Conservation (phyloP, 92 coral and sea anemone species). For the Epizoanthus stellaris region DNA sequence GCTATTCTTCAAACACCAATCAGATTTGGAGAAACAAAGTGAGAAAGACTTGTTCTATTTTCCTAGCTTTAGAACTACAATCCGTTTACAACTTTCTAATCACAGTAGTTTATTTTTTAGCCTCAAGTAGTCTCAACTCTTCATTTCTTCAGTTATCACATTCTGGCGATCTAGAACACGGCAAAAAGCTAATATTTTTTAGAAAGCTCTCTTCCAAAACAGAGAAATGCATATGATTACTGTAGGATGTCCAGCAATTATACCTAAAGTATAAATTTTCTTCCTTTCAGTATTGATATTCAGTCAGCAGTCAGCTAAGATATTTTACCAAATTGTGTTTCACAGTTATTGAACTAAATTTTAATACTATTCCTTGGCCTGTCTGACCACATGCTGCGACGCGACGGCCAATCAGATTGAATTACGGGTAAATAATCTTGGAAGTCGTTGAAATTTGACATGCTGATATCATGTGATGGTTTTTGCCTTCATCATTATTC, state of each 20-base stretch:
- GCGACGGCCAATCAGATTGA: neutral
- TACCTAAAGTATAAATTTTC: too few relatives aligned
- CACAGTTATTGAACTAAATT: neutral
- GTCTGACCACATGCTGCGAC: conserved; percentile 12
- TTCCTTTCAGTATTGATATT: neutral
- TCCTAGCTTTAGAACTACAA: neutral
- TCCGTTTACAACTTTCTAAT: neutral
- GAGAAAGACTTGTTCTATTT: neutral
- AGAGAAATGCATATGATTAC: too few relatives aligned
- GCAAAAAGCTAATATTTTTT: neutral
- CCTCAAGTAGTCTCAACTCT: neutral
- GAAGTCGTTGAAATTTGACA: conserved; percentile 1
- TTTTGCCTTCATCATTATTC: neutral
- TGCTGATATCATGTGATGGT: neutral
- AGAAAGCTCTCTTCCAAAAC: too few relatives aligned
- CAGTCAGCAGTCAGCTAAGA: neutral
- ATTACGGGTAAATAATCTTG: neutral
- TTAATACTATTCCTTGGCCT: neutral
- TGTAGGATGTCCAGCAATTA: too few relatives aligned
- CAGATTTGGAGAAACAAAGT: conserved; percentile 8
- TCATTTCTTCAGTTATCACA: neutral
- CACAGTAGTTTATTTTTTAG: neutral
- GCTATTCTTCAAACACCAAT: conserved; percentile 13
- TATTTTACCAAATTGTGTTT: neutral
- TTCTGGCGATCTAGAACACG: neutral